phyloP scores from a whole-genome alignment of 2,888 invertebrate genomes.

The Oxystoma pomonae region DNA sequence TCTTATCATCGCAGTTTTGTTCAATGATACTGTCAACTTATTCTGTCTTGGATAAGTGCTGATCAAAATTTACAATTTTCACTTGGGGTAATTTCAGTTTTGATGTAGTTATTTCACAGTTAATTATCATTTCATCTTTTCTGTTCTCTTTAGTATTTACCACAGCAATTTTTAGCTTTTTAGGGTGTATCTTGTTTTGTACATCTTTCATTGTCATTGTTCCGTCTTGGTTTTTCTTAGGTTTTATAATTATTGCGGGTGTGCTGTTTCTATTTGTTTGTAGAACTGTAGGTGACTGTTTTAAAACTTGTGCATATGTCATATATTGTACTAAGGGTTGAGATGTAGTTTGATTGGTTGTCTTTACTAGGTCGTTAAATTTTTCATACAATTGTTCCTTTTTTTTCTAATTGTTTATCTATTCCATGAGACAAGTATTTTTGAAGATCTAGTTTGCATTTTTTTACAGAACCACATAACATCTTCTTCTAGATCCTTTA shows the following conservation, averaged over 20 bases:
- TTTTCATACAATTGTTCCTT: too few species aligned
- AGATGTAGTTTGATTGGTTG: too few species aligned
- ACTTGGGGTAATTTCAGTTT: background rate
- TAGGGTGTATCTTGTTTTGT: background rate
- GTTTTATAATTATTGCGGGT: background rate
- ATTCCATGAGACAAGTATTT: too few species aligned
- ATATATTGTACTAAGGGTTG: too few species aligned
- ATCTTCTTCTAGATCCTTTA: too few species aligned
- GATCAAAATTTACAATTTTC: background rate
- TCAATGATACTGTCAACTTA: background rate
- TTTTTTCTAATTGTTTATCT: too few species aligned
- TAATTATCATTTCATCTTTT: background rate
- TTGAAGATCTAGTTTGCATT: too few species aligned
- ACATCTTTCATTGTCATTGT: background rate
- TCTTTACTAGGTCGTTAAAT: too few species aligned
- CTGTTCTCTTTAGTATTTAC: background rate
- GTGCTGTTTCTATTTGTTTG: too few species aligned
- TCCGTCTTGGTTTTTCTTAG: background rate
- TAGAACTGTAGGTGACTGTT: too few species aligned
- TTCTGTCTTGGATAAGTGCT: background rate
- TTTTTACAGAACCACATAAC: too few species aligned
- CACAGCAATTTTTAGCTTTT: background rate
- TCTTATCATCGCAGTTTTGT: background rate
- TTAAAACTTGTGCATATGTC: too few species aligned
- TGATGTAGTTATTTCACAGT: background rate